Base-by-base conservation (phyloP, 2,797 vertebrate species). In the Florisuga fusca region DNA sequence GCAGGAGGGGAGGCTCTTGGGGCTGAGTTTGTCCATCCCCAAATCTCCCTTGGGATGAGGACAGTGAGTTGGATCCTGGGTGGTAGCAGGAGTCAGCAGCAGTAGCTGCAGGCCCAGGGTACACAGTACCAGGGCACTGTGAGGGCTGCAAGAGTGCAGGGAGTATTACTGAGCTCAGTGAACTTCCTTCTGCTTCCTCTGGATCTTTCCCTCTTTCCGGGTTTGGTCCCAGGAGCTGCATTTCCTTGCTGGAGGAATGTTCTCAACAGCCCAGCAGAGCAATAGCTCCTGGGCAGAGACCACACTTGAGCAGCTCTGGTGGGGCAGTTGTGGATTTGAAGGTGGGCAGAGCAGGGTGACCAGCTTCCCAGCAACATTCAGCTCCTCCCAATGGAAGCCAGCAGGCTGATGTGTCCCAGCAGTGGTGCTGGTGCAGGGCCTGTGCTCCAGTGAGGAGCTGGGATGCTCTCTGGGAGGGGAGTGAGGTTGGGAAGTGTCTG, bases 311-410 rank as follows among this genome's bases (percentile, higher is more conserved):
- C 50, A 55, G 61, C n/a, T n/a, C 38, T 27, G 26, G 23, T 6
- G 66, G 68, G 68, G 38, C 73, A 43, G 72, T 43, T 23, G 48
- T 2, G 22, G 31, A 15, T 36, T 36, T 2, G 34, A 68, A 75
- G 55, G 51, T 50, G 68, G n/a, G 62, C 51, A 94, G 59, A 4
- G 8, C 5, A 31, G 45, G 31, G n/a, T 5, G 12, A 53, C 45
- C 48, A 29, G 1, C 61, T 36, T 19, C 64, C 38, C 41, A 3
- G 1, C 1, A 5, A 3, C 0, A 6, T 72, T 15, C 2, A 7
- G 6, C 71, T 89, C 26, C 67, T 33, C 41, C 51, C 2, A 1
- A 55, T 50, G 66, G 38, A 36, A 33, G 36, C 13, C 25, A 6
- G 34, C 50, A 84, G 73, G 67, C 33, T 69, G 79, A 27, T 0